These are phyloP conservation scores for Neogobius melanostomus DNA, from an alignment of 2,113 vertebrate species.

Conservation along the genomic window DNA sequence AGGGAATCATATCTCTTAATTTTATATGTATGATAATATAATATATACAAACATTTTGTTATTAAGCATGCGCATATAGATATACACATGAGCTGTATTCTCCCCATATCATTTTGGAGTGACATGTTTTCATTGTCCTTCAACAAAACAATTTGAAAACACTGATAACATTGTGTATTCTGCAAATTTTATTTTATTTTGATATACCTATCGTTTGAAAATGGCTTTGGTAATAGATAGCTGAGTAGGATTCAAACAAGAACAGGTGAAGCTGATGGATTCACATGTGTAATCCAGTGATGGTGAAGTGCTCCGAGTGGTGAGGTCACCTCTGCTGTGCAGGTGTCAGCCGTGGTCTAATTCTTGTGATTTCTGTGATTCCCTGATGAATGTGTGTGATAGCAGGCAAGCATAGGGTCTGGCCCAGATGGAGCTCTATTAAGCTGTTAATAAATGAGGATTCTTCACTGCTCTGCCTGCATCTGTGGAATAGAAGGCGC, in stretches of 20 bases:
- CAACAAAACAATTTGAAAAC: neutral
- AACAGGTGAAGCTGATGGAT: constrained; percentile 4
- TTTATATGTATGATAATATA: constrained; percentile 2
- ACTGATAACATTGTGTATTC: neutral
- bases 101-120: too few relatives aligned
- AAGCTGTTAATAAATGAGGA: constrained; percentile 88
- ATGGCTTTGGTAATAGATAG: neutral
- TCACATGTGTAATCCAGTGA: constrained; percentile 34
- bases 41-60: neutral
- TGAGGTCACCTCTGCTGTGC: constrained; percentile 66
- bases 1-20: constrained; percentile 17
- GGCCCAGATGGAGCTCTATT: constrained; percentile 88
- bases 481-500: constrained; percentile 87
- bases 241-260: neutral
- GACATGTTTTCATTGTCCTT: neutral
- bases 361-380: constrained; percentile 80
- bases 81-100: neutral
- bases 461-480: constrained; percentile 81
- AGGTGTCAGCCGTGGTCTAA: constrained; percentile 72
- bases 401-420: constrained; percentile 81
- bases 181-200: neutral
- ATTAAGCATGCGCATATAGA: neutral
- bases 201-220: neutral
- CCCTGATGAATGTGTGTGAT: constrained; percentile 79
- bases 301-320: constrained; percentile 33